phyloP scores from a whole-genome alignment of 1,140 invertebrate species.

The Zaprionus camerounensis region DNA sequence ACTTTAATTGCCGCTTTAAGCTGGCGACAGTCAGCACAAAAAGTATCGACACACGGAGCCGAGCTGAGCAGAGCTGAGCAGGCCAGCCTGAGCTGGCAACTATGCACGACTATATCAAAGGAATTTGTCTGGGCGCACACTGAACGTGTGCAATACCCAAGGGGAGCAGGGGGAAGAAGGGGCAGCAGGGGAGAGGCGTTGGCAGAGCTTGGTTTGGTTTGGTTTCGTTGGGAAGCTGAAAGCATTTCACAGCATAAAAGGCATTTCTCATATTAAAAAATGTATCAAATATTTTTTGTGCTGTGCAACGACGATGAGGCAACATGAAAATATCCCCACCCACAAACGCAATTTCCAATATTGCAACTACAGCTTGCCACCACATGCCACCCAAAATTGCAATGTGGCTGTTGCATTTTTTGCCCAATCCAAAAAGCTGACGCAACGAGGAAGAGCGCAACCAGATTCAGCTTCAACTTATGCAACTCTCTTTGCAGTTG shows the following conservation, averaged over 20 bases:
- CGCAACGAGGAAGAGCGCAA: slow-evolving; percentile 17
- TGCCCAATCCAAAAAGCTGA: slow-evolving; percentile 47
- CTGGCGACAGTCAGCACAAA: slow-evolving; percentile 11
- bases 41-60: slow-evolving; percentile 9
- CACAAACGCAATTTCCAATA: slow-evolving; percentile 80
- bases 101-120: slow-evolving; percentile 51
- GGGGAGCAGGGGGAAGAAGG: neutral
- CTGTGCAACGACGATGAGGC: slow-evolving; percentile 53
- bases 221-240: slow-evolving; percentile 25
- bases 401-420: slow-evolving; percentile 52
- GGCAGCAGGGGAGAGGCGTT: neutral
- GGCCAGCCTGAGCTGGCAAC: slow-evolving; percentile 4
- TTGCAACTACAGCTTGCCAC: slow-evolving; percentile 34
- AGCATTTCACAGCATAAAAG: slow-evolving; percentile 72
- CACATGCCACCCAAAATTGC: slow-evolving; percentile 16
- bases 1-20: slow-evolving; percentile 64
- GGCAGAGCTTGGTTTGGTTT: neutral
- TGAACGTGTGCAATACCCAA: neutral
- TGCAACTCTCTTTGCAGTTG: neutral
- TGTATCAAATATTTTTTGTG: slow-evolving; percentile 78
- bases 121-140: slow-evolving; percentile 47
- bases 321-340: slow-evolving; percentile 64
- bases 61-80: neutral
- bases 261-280: slow-evolving; percentile 80
- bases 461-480: neutral